Evolutionary conservation across 2,797 vertebrate species (phyloP).

Genomic region (Channallabes apus): DNA sequence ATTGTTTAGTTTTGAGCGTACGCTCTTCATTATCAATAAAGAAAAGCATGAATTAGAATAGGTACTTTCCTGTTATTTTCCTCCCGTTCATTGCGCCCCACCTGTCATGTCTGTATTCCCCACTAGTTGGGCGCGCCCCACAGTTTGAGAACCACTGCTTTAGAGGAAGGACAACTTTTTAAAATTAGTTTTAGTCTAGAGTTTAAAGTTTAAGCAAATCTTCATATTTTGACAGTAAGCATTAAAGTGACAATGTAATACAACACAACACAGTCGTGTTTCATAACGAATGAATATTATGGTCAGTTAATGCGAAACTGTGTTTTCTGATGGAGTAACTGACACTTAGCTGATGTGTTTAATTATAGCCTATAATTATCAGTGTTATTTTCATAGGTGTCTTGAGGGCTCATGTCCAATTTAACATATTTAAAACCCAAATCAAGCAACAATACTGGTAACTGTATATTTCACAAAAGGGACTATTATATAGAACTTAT

Average conservation of each 20-base stretch:
- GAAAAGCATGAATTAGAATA: no score
- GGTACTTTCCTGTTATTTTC: no score
- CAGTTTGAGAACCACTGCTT: no score
- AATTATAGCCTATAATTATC: conserved; percentile 5
- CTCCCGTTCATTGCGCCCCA: no score
- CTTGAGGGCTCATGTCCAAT: not conserved
- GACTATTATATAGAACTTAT: no score
- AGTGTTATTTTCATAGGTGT: not conserved
- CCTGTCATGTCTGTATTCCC: no score
- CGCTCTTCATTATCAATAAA: no score
- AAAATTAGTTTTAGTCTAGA: not conserved
- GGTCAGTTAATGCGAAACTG: not conserved
- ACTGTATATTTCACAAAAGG: not conserved
- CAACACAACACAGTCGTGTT: conserved; percentile 10
- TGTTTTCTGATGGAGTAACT: not conserved
- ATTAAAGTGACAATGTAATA: conserved; percentile 33
- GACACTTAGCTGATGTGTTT: not conserved
- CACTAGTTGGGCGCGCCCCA: no score
- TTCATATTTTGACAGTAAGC: conserved; percentile 24
- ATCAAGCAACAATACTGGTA: conserved; percentile 37
- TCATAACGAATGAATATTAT: not conserved
- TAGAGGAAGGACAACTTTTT: not conserved
- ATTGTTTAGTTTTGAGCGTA: no score
- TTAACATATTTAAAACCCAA: not conserved
- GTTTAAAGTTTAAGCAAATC: not conserved